A percentile compares a stretch with the other conserved stretches of the same genome.
Conservation (phyloP, 2,797 vertebrate species). For the Halcyon badia region DNA sequence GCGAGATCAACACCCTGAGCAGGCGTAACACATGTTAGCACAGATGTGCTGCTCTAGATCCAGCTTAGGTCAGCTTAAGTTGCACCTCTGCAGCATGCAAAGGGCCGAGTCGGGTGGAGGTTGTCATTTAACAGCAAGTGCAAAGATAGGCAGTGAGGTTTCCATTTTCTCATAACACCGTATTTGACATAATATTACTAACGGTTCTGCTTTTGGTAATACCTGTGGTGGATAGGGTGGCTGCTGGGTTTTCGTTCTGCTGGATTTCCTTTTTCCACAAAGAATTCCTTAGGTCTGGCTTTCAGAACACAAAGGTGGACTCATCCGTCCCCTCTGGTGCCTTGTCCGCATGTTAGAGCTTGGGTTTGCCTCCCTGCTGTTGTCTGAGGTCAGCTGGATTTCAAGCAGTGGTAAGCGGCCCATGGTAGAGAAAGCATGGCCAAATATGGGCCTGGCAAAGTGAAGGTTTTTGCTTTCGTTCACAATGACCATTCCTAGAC, state of each 20-base stretch:
- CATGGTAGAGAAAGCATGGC: background rate
- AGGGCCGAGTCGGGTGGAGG: background rate
- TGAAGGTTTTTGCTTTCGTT: background rate
- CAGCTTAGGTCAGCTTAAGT: slow-evolving; percentile 19
- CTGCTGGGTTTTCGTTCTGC: background rate
- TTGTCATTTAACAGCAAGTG: background rate
- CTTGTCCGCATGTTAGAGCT: background rate
- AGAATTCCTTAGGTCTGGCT: background rate
- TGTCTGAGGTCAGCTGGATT: background rate
- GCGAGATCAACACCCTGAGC: background rate
- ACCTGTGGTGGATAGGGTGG: background rate
- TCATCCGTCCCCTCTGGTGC: background rate
- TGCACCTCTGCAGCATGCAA: background rate
- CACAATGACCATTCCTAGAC: background rate
- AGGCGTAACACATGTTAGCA: background rate
- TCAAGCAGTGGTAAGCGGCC: background rate
- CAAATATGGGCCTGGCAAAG: background rate
- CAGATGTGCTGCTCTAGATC: background rate
- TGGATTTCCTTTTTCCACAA: background rate
- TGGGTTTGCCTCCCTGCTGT: background rate
- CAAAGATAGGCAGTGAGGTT: background rate
- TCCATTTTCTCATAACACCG: background rate
- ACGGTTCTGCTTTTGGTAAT: background rate
- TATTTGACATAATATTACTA: background rate
- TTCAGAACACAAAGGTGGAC: background rate